These are phyloP conservation scores for Garrulus glandarius DNA, from an alignment of 2,797 vertebrate species.

Conservation along the genomic window DNA sequence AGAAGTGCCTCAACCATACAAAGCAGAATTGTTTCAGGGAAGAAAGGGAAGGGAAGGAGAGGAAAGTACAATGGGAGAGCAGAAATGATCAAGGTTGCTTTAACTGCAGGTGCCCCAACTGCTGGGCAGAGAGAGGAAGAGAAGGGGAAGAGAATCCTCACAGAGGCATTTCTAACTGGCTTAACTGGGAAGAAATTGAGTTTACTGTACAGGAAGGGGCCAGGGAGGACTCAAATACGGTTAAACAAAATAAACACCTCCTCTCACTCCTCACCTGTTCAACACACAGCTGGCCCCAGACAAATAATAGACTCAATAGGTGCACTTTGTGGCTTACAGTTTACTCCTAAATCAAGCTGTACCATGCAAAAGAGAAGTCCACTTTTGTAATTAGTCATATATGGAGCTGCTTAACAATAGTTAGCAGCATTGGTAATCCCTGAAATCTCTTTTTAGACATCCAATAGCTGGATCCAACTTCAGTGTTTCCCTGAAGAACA, in stretches of 20 bases:
- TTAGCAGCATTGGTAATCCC: background rate
- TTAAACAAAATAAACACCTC: background rate
- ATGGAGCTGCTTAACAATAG: background rate
- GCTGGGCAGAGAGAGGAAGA: background rate
- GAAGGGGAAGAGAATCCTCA: fast-evolving
- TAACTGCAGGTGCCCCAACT: background rate
- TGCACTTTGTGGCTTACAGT: background rate
- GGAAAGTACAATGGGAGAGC: background rate
- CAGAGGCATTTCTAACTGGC: background rate
- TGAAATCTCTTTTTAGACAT: background rate
- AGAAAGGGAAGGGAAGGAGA: background rate
- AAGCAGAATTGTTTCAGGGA: background rate
- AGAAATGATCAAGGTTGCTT: background rate
- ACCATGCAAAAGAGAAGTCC: background rate
- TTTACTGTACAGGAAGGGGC: background rate
- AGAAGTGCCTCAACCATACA: background rate
- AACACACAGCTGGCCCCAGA: background rate
- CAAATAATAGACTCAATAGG: background rate
- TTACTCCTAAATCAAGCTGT: background rate
- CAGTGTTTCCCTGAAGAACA: background rate
- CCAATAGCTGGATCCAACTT: background rate
- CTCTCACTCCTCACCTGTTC: background rate
- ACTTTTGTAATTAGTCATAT: background rate
- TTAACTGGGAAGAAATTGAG: background rate
- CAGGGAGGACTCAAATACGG: background rate